Evolutionary conservation across 2,888 invertebrate genomes (phyloP), one percentile per base, ranked within the genome.

Genomic region (Plebejus argus): DNA sequence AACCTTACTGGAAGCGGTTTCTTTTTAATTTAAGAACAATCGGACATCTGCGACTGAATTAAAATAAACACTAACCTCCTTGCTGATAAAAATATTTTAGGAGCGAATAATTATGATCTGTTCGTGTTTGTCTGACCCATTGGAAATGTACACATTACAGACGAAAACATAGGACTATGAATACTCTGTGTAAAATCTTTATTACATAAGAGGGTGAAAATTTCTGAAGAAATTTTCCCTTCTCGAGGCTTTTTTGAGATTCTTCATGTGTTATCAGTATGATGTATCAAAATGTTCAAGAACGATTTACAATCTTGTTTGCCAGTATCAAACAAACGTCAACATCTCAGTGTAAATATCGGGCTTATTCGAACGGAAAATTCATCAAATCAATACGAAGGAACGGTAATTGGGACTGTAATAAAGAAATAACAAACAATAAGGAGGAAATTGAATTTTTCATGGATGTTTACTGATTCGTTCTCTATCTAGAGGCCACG

Each of bases 331-430:
- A 72, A 45, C 35, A 12, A 23, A 53, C 23, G 74, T 49, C 49
- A 53, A 74, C 45, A 74, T 74, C 49, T 8, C 72, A n/a, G 70
- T 70, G 49, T 28, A 56, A 58, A 78, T 76, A 70, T 70, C 39
- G 70, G 39, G 75, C 58, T 49, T 76, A 53, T 23, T 66, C 20
- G 70, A 77, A 53, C 20, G 88, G 87, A 88, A 89, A 89, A 89
- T 90, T 90, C 89, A 89, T 88, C 86, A 88, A 90, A 89, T 89
- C 86, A 87, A 84, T 83, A 83, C 82, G 82, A 84, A 85, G 86
- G 84, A 83, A 70, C 66, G 66, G 66, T 66, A 66, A 91, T 91
- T 91, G 90, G 89, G 85, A 81, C 45, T 76, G 58, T 39, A 77
- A 74, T 74, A 74, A 77, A 58, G 77, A 71, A 77, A 45, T 39